A percentile compares a stretch with the other conserved stretches of the same genome.
phyloP scores from a whole-genome alignment of 2,113 vertebrate species.

The Leucopsar rothschildi region DNA sequence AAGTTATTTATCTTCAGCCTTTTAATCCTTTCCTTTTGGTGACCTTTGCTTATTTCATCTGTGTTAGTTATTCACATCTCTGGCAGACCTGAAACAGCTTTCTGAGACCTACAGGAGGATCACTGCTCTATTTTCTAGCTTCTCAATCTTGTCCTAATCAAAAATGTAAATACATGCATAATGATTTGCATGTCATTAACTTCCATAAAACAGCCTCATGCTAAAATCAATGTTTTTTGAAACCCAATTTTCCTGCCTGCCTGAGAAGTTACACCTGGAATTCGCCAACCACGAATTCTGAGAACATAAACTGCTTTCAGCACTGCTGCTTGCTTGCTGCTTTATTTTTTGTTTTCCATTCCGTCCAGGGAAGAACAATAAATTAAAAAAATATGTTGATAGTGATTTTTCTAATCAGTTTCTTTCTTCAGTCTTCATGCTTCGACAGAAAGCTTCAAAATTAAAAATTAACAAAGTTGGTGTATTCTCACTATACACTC shows the following conservation, averaged over 20 bases:
- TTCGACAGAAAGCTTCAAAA: neutral
- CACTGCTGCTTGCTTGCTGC: neutral
- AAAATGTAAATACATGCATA: conserved; percentile 42
- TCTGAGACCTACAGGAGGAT: neutral
- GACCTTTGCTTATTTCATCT: neutral
- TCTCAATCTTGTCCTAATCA: conserved; percentile 33
- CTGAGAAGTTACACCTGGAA: conserved; percentile 37
- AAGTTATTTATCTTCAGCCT: neutral
- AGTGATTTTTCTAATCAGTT: neutral
- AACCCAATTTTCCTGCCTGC: conserved; percentile 2
- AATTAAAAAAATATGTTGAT: neutral
- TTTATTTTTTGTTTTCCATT: neutral
- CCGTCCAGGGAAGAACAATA: neutral
- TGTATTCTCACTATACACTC: neutral
- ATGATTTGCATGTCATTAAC: conserved; percentile 49
- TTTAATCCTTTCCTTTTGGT: neutral
- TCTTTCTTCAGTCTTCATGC: neutral
- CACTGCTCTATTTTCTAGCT: conserved; percentile 13
- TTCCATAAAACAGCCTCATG: neutral
- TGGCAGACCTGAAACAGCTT: neutral
- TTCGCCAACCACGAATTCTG: neutral
- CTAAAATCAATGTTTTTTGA: neutral
- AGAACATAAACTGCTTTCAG: neutral
- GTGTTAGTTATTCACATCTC: neutral
- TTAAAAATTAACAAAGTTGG: neutral